Evolutionary conservation across 1,140 invertebrate genomes (phyloP).

Genomic region (Atta cephalotes): DNA sequence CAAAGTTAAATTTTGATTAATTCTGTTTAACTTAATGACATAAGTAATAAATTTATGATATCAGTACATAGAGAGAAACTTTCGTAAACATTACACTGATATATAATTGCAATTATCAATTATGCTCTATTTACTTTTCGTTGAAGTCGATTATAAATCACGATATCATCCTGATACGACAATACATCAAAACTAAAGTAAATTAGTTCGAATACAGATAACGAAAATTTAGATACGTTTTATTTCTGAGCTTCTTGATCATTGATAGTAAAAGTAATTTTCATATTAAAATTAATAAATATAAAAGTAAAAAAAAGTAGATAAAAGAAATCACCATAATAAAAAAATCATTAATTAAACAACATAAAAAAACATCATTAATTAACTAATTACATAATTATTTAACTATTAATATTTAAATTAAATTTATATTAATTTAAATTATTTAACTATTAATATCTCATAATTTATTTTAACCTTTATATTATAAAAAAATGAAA

Average conservation of each 20-base stretch:
- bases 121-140: too few species aligned
- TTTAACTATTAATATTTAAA: background rate
- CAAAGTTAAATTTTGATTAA: background rate
- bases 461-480: background rate
- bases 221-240: background rate
- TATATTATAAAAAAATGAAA: background rate
- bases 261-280: background rate
- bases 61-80: background rate
- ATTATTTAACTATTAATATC: background rate
- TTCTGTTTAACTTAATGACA: background rate
- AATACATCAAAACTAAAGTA: too few species aligned
- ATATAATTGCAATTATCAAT: too few species aligned
- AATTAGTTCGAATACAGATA: background rate
- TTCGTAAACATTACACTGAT: background rate
- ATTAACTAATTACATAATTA: background rate
- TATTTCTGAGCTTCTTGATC: background rate
- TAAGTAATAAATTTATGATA: constrained; percentile 1
- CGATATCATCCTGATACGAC: too few species aligned
- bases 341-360: too few species aligned
- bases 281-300: background rate
- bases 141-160: too few species aligned
- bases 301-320: background rate
- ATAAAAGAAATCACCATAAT: background rate
- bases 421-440: too few species aligned
- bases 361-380: background rate